Evolutionary conservation across 1,140 invertebrate genomes (phyloP).

Genomic region (Hirudo medicinalis): DNA sequence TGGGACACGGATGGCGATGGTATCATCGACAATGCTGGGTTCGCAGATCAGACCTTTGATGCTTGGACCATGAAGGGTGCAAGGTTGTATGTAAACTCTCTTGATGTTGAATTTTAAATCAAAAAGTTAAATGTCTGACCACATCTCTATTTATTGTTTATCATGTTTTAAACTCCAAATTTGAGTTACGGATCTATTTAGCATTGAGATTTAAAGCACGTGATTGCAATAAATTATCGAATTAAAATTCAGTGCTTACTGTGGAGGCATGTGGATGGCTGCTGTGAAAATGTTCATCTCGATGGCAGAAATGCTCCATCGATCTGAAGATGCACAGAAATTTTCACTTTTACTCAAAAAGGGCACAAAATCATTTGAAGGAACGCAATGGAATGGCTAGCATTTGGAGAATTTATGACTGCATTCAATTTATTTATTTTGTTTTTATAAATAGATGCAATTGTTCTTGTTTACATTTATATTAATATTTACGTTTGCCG

Average conservation of each 20-base stretch:
- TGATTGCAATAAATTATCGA: no score
- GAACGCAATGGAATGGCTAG: conserved; percentile 75
- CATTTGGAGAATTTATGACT: not conserved
- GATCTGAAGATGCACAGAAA: conserved; percentile 49
- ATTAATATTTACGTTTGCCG: not conserved
- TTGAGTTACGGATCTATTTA: no score
- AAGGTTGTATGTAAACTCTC: conserved; percentile 47
- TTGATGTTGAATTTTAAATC: no score
- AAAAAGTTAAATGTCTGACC: no score
- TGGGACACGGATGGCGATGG: conserved; percentile 76
- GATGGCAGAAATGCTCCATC: conserved; percentile 58
- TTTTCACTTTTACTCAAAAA: conserved; percentile 55
- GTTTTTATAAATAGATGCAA: no score
- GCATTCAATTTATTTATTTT: conserved; percentile 1
- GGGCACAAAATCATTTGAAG: conserved; percentile 57
- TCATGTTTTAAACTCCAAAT: no score
- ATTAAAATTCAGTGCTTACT: conserved; percentile 61
- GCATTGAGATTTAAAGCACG: no score
- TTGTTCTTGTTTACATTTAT: not conserved
- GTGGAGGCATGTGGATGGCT: conserved; percentile 76
- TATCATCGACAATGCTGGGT: conserved; percentile 75
- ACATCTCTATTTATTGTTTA: no score
- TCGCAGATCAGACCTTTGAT: conserved; percentile 83
- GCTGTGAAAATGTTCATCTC: conserved; percentile 49
- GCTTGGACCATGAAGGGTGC: conserved; percentile 76